Evolutionary conservation across 1,140 invertebrate species (phyloP).

Genomic region (Calliopsis andreniformis): DNA sequence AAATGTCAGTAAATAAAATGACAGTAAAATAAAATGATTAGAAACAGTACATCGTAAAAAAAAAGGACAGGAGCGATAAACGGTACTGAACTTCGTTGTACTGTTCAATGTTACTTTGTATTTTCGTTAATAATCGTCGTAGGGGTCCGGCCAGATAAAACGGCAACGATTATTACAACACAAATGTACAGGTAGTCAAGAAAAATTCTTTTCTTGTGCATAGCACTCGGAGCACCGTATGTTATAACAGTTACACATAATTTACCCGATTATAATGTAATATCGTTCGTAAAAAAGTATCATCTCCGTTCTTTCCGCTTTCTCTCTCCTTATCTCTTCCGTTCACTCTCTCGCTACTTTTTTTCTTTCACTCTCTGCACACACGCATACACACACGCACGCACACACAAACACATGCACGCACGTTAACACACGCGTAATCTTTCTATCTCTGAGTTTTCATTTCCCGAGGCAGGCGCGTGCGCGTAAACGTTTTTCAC

Average conservation of each 20-base stretch:
- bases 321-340: background rate
- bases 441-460: constrained; percentile 6
- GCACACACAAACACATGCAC: constrained; percentile 22
- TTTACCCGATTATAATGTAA: constrained; percentile 75
- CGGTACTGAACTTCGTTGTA: background rate
- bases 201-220: constrained; percentile 75
- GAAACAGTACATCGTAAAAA: no score
- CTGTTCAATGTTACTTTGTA: constrained; percentile 67
- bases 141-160: constrained; percentile 53
- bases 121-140: constrained; percentile 69
- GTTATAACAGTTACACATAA: constrained; percentile 74
- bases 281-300: constrained; percentile 78
- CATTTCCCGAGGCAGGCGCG: constrained; percentile 28
- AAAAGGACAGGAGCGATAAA: no score
- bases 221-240: constrained; percentile 77
- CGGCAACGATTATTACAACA: constrained; percentile 74
- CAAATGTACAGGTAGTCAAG: constrained; percentile 76
- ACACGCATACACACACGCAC: constrained; percentile 22
- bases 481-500: constrained; percentile 23
- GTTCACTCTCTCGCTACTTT: no score
- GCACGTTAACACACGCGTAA: background rate
- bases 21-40: no score
- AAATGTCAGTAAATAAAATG: no score
- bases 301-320: constrained; percentile 52
- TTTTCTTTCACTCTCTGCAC: background rate